phyloP scores from a whole-genome alignment of 2,888 invertebrate genomes.

The Cheiracanthium punctorium region DNA sequence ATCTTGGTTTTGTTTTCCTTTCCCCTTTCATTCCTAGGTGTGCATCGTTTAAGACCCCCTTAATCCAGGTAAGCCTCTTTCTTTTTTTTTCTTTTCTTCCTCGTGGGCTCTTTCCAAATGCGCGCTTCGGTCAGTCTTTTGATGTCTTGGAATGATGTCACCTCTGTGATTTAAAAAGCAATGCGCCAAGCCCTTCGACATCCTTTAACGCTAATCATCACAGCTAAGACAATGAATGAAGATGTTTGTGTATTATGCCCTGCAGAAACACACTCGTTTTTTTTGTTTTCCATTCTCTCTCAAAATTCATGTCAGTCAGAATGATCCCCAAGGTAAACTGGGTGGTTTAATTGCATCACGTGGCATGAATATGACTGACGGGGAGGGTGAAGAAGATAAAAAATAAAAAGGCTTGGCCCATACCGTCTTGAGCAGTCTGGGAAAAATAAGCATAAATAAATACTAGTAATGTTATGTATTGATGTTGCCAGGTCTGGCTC shows the following conservation, averaged over 20 bases:
- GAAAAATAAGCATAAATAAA: slow-evolving; percentile 8
- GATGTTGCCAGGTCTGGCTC: background rate
- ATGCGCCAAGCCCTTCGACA: background rate
- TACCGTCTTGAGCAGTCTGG: background rate
- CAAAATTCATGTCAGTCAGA: background rate
- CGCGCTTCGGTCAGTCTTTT: background rate
- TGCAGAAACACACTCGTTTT: background rate
- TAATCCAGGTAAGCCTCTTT: background rate
- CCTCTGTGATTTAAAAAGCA: background rate
- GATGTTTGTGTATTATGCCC: slow-evolving; percentile 9
- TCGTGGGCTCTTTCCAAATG: background rate
- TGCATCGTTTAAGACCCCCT: background rate
- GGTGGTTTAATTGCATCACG: slow-evolving; percentile 10
- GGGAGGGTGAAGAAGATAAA: background rate
- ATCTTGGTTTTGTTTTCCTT: background rate
- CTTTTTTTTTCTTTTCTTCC: too few species aligned
- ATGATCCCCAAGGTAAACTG: background rate
- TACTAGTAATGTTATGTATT: background rate
- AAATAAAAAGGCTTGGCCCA: background rate
- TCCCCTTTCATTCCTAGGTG: background rate
- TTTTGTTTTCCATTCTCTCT: background rate
- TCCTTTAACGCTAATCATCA: background rate
- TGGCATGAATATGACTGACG: background rate
- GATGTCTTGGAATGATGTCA: background rate
- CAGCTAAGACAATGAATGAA: slow-evolving; percentile 4